A percentile compares a stretch with the other conserved stretches of the same genome.
Conservation (phyloP, 2,113 vertebrate species). For the Nicator chloris region DNA sequence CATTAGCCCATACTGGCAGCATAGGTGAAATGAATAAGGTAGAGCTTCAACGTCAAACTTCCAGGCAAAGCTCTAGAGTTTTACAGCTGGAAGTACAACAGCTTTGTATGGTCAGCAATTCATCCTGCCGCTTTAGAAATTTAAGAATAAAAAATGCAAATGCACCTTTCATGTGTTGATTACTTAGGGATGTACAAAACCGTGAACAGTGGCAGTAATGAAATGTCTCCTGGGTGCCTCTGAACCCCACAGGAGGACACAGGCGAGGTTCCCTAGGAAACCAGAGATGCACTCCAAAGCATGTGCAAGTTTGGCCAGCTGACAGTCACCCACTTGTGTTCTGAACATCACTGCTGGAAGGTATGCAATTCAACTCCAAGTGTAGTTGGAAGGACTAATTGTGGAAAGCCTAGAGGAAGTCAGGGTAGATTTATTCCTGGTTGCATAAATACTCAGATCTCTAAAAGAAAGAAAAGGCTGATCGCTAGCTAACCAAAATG, state of each 20-base stretch:
- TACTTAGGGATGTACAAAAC: not conserved
- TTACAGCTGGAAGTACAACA: not conserved
- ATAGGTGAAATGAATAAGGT: not conserved
- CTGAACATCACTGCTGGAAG: not conserved
- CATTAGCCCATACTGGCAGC: not conserved
- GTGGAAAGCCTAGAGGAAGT: not conserved
- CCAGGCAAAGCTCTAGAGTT: not conserved
- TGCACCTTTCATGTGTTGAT: conserved; percentile 28
- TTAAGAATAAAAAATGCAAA: conserved; percentile 13
- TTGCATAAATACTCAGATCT: not conserved
- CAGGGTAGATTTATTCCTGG: not conserved
- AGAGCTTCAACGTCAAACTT: not conserved
- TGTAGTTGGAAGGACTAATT: not conserved
- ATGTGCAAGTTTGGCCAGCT: conserved; percentile 32
- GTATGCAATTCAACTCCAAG: not conserved
- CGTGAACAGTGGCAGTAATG: not conserved
- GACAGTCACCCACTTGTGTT: conserved; percentile 16
- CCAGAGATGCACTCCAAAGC: conserved; percentile 34
- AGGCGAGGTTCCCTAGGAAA: conserved; percentile 37
- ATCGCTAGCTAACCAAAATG: not conserved
- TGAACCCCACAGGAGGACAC: not conserved
- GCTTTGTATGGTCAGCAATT: not conserved
- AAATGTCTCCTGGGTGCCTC: conserved; percentile 30
- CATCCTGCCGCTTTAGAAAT: conserved; percentile 12
- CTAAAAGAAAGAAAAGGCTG: not conserved